Evolutionary conservation across 2,113 vertebrate genomes (phyloP).

Genomic region (Dicerorhinus sumatrensis): DNA sequence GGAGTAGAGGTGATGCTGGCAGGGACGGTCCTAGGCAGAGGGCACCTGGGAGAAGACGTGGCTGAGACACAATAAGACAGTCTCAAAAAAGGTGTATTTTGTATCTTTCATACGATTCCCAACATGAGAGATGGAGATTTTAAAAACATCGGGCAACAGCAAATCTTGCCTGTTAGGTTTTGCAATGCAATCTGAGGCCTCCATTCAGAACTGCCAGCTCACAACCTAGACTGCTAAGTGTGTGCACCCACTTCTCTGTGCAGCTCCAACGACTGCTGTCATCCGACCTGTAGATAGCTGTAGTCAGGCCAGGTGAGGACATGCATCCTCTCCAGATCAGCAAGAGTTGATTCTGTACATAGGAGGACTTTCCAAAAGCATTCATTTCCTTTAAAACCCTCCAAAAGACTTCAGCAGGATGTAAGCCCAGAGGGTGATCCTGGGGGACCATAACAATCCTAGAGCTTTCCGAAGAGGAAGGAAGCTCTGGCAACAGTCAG

Average conservation of each 20-base stretch:
- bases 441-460: slow-evolving; percentile 54
- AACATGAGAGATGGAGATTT: not conserved
- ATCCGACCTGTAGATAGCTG: not conserved
- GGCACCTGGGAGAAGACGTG: not conserved
- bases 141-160: not conserved
- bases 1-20: not conserved
- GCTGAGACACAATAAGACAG: not conserved
- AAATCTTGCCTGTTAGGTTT: slow-evolving; percentile 27
- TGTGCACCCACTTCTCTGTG: not conserved
- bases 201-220: not conserved
- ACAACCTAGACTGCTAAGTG: not conserved
- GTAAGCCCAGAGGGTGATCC: slow-evolving; percentile 40
- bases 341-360: not conserved
- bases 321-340: not conserved
- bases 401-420: slow-evolving; percentile 58
- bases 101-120: not conserved
- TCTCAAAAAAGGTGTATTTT: slow-evolving; percentile 14
- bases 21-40: not conserved
- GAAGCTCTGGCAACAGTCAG: slow-evolving; percentile 77
- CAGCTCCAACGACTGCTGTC: not conserved
- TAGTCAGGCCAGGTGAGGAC: not conserved
- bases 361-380: slow-evolving; percentile 23
- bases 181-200: not conserved
- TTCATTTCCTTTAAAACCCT: slow-evolving; percentile 73
- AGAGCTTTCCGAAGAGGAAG: slow-evolving; percentile 80